Conservation (phyloP, 2,888 invertebrate genomes). For the Eupsilia transversa region DNA sequence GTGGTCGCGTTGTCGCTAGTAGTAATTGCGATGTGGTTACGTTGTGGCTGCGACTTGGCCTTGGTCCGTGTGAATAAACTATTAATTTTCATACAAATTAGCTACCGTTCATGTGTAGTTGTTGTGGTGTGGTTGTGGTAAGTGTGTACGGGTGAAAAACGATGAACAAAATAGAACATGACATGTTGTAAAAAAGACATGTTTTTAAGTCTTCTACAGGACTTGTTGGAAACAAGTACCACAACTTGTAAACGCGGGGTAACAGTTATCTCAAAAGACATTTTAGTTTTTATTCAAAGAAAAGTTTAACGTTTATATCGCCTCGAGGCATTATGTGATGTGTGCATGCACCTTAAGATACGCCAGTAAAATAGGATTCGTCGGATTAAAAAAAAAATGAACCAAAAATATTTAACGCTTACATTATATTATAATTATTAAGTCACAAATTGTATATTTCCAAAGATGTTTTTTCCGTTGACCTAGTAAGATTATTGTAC, state of each 20-base stretch:
- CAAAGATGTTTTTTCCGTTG: conserved; percentile 57
- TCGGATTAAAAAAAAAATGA: conserved; percentile 22
- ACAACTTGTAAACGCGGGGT: background rate
- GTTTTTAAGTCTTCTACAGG: no score
- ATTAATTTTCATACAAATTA: background rate
- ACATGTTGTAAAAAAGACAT: no score
- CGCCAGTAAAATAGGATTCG: background rate
- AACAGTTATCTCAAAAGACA: background rate
- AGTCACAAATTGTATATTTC: conserved; percentile 37
- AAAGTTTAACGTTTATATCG: background rate
- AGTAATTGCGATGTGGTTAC: background rate
- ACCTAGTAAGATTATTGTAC: conserved; percentile 68
- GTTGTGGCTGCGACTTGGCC: no score
- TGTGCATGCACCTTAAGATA: conserved; percentile 17
- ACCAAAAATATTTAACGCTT: conserved; percentile 39
- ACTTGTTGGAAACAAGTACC: background rate
- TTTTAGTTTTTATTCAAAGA: background rate
- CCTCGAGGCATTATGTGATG: background rate
- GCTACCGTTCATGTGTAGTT: background rate
- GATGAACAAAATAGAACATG: no score
- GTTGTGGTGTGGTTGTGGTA: background rate
- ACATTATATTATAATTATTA: conserved; percentile 9
- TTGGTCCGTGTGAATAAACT: no score
- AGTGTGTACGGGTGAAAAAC: no score
- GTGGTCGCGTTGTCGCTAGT: background rate